Conservation (phyloP, 2,888 invertebrate genomes). For the Ophion costatus region DNA sequence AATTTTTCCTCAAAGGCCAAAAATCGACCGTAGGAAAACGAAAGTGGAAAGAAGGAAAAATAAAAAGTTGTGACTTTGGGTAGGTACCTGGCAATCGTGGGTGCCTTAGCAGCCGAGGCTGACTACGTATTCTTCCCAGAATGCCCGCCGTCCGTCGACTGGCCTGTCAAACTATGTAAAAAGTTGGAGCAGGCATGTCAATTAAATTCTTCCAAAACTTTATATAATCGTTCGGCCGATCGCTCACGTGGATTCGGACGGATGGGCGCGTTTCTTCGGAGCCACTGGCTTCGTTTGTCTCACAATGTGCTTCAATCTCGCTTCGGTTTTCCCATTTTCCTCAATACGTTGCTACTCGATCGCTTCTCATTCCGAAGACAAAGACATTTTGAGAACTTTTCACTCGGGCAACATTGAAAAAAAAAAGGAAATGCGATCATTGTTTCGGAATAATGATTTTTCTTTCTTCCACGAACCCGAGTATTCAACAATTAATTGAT, state of each 20-base stretch:
- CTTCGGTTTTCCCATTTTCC: background rate
- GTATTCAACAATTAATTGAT: too few species aligned
- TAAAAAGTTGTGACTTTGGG: constrained; percentile 71
- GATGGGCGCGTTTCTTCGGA: background rate
- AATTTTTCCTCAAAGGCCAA: background rate
- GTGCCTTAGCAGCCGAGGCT: constrained; percentile 98
- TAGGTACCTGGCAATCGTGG: constrained; percentile 98
- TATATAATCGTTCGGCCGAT: constrained; percentile 47
- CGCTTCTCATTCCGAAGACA: background rate
- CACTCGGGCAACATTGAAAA: background rate
- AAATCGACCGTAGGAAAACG: constrained; percentile 9
- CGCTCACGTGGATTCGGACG: constrained; percentile 25
- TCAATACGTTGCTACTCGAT: background rate
- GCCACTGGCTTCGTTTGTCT: background rate
- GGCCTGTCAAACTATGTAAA: constrained; percentile 96
- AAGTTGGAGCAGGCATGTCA: constrained; percentile 95
- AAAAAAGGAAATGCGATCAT: background rate
- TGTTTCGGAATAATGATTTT: background rate
- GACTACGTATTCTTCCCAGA: constrained; percentile 99
- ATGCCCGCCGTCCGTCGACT: constrained; percentile 96
- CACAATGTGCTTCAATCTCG: background rate
- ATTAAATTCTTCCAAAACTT: constrained; percentile 70
- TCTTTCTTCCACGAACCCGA: too few species aligned
- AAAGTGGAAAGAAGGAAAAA: constrained; percentile 34
- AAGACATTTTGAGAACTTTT: background rate